Evolutionary conservation across 2,113 vertebrate species (phyloP).

Genomic region (Helogale parvula): DNA sequence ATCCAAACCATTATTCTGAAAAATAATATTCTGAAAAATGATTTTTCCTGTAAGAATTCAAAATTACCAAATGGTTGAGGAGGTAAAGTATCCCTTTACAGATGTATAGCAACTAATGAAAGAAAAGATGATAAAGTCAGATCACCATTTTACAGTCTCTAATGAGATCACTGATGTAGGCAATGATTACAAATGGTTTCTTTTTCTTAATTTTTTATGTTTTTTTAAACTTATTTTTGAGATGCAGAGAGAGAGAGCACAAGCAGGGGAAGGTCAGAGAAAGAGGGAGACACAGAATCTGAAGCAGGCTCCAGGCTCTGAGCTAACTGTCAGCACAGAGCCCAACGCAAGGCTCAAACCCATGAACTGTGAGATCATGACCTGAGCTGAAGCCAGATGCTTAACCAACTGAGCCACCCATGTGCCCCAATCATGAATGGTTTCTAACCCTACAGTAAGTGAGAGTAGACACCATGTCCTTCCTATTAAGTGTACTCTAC

Average conservation of each 20-base stretch:
- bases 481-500: accelerated
- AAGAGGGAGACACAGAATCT: no score
- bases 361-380: no score
- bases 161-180: background rate
- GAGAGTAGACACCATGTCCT: background rate
- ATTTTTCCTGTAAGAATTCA: background rate
- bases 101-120: background rate
- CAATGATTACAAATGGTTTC: background rate
- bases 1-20: background rate
- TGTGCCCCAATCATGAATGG: background rate
- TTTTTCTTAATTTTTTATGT: no score
- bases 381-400: no score
- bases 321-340: no score
- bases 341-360: no score
- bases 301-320: no score
- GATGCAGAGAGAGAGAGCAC: no score
- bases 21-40: background rate
- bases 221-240: no score
- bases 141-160: background rate
- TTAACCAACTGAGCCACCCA: no score
- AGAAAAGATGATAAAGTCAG: background rate
- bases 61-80: background rate
- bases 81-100: background rate
- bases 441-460: background rate
- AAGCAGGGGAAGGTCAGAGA: no score